Evolutionary conservation across 2,113 vertebrate genomes (phyloP).

Genomic region (Oostethus manadensis): DNA sequence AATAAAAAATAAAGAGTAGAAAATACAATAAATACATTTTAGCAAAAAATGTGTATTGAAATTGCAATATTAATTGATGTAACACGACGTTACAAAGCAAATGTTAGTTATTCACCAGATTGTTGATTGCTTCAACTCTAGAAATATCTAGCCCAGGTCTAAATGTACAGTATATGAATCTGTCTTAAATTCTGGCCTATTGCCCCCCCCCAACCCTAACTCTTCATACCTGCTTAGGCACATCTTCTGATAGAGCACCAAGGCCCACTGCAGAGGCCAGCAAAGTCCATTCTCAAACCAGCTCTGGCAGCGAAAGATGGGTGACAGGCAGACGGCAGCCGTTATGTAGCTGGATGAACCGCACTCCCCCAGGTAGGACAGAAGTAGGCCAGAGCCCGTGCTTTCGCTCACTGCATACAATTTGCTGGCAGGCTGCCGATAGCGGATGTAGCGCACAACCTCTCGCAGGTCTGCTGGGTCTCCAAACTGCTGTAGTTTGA

Average conservation of each 20-base stretch:
- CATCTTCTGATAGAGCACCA: conserved; percentile 77
- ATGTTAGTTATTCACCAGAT: too few relatives aligned
- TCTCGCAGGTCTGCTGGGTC: conserved; percentile 78
- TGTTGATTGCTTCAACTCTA: too few relatives aligned
- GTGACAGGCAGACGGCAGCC: conserved; percentile 77
- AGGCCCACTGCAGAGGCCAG: conserved; percentile 65
- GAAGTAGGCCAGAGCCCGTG: conserved; percentile 76
- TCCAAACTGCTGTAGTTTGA: conserved; percentile 80
- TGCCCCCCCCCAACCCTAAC: not conserved
- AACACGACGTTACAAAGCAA: too few relatives aligned
- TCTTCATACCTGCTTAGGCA: conserved; percentile 76
- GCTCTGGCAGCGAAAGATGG: conserved; percentile 76
- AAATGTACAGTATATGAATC: not conserved
- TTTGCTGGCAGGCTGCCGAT: conserved; percentile 70
- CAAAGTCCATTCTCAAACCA: conserved; percentile 76
- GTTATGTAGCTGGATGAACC: conserved; percentile 80
- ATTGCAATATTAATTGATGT: too few relatives aligned
- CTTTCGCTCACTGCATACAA: conserved; percentile 78
- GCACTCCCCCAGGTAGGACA: conserved; percentile 80
- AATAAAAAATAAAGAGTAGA: too few relatives aligned
- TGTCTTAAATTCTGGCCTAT: not conserved
- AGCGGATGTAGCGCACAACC: conserved; percentile 76
- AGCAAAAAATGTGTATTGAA: too few relatives aligned
- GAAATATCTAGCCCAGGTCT: too few relatives aligned
- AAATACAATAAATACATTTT: too few relatives aligned